Evolutionary conservation across 2,888 invertebrate genomes (phyloP).

Genomic region (Pachymerium ferrugineum): DNA sequence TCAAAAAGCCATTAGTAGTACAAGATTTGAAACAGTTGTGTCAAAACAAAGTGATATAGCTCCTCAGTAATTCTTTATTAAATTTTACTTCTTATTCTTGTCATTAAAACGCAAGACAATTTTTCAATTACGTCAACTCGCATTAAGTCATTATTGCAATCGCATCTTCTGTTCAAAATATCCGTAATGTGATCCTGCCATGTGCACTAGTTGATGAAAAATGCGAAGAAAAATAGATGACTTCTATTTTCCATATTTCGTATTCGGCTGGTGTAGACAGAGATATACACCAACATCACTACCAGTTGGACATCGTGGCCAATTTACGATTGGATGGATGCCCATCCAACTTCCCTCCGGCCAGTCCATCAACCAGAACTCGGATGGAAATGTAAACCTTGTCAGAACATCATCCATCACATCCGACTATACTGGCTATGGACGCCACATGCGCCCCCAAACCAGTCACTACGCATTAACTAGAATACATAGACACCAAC

Average conservation of each 20-base stretch:
- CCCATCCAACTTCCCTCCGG: not conserved
- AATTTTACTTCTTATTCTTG: no score
- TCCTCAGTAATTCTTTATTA: no score
- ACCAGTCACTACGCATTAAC: not conserved
- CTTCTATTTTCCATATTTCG: not conserved
- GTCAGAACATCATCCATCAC: constrained; percentile 11
- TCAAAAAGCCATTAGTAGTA: no score
- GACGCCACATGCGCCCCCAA: not conserved
- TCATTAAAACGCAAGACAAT: no score
- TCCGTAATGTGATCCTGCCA: not conserved
- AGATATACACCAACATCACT: not conserved
- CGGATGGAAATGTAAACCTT: constrained; percentile 6
- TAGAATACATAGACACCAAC: no score
- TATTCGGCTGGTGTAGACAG: not conserved
- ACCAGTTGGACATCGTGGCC: not conserved
- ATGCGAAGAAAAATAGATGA: not conserved
- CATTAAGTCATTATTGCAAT: no score
- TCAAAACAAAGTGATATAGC: no score
- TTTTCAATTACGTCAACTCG: no score
- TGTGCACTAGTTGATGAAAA: no score
- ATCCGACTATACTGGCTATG: not conserved
- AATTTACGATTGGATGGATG: constrained; percentile 4
- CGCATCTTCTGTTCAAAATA: not conserved
- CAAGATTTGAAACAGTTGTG: no score
- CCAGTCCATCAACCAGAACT: not conserved